Base-by-base conservation (phyloP, 1,140 invertebrate species). In the Bombus ignitus region DNA sequence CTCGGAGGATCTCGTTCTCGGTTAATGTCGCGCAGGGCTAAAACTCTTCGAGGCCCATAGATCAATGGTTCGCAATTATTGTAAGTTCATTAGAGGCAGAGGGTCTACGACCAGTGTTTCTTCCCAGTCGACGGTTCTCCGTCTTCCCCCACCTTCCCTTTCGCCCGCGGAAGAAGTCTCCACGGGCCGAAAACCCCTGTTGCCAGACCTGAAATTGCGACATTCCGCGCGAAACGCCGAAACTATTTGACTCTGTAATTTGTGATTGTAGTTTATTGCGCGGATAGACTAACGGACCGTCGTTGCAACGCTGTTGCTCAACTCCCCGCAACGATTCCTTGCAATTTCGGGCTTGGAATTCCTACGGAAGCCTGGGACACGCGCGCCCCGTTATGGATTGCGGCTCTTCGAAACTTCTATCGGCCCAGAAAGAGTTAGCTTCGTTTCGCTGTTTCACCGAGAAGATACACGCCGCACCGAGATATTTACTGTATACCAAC, bases 181-280 rank as follows among this genome's bases (percentile, higher is more conserved):
- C 73, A 57, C 89, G 90, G 87, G 78, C 88, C 87, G 88, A 91
- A 91, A 92, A 90, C 93, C 91, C 92, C 92, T 91, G 92, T 91
- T 92, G 89, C 89, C 92, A 90, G 90, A 94, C 92, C 91, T 94
- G 94, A 94, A 95, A 95, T 95, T 95, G 95, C 95, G 95, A 95
- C 95, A 95, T 95, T 95, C 95, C 94, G 94, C 91, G 94, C 91
- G 93, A 94, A 94, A 94, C 93, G 94, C 94, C 93, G 93, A 94
- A 95, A 95, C 95, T 95, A 95, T 95, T 95, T 93, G 94, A 95
- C 94, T 95, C 94, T 81, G 95, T 95, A 95, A 95, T 95, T 95
- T 95, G 95, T 95, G 94, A 95, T 95, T 94, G 94, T 95, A 95
- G 94, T 95, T 95, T 95, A 95, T 95, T 94, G 94, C 93, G 90